Evolutionary conservation across 1,140 invertebrate genomes (phyloP).

Genomic region (Cyclina sinensis): DNA sequence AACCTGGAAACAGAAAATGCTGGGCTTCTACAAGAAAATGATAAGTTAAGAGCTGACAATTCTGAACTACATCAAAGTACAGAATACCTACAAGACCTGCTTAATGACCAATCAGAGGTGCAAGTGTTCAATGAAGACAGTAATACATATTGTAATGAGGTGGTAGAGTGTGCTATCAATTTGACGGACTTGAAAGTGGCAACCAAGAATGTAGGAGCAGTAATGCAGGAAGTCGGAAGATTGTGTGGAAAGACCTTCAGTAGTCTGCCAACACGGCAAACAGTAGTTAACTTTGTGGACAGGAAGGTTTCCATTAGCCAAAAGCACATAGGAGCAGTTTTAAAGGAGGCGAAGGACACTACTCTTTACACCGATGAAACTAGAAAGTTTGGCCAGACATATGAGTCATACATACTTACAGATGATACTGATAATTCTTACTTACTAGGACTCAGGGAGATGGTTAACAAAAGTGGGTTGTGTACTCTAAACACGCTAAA

Average conservation of each 20-base stretch:
- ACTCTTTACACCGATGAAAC: slow-evolving; percentile 66
- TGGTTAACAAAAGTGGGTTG: slow-evolving; percentile 56
- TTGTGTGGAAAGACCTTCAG: slow-evolving; percentile 54
- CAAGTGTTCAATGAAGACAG: not conserved
- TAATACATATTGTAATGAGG: slow-evolving; percentile 3
- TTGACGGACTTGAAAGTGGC: slow-evolving; percentile 36
- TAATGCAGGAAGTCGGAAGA: slow-evolving; percentile 61
- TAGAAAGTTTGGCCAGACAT: slow-evolving; percentile 65
- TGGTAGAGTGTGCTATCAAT: slow-evolving; percentile 33
- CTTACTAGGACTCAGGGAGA: slow-evolving; percentile 65
- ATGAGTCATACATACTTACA: slow-evolving; percentile 44
- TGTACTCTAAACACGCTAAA: slow-evolving; percentile 62
- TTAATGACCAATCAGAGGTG: not conserved
- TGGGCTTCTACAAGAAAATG: no score
- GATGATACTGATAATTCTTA: slow-evolving; percentile 60
- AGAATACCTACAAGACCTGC: not conserved
- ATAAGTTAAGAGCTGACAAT: not conserved
- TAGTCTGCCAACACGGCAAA: slow-evolving; percentile 43
- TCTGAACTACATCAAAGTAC: not conserved
- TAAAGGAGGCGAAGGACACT: not conserved
- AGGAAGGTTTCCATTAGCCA: slow-evolving; percentile 51
- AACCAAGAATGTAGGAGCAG: slow-evolving; percentile 46
- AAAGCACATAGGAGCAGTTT: slow-evolving; percentile 39
- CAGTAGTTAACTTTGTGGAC: slow-evolving; percentile 47
- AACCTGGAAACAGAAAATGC: no score